Base-by-base conservation (phyloP, 1,140 invertebrate species). In the Lepeophtheirus salmonis region DNA sequence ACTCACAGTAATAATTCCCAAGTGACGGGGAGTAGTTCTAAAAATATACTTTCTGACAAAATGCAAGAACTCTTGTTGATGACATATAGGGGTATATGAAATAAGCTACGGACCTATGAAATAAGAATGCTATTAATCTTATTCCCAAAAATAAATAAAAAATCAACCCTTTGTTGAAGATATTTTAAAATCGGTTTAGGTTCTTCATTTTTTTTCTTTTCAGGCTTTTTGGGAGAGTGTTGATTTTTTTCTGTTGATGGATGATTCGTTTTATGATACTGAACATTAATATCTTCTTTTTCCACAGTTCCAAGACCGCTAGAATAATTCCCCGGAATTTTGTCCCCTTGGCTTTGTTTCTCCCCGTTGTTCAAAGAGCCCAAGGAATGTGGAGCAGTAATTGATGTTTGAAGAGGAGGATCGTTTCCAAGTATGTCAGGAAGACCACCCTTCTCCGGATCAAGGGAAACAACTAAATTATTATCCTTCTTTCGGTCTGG, bases 1-100 rank as follows among this genome's bases (percentile, higher is more conserved):
- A 78, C 77, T 67, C 94, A 88, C 25, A 97, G 70, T 1, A 98
- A 72, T 2, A 97, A 75, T 68, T 94, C 85, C 95, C 95, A 99
- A 2, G 88, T 85, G 3, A 92, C 82, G 0, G 86, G 82, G 51
- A 96, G 76, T 4, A 90, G 80, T 63, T 92, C 85, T 16, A 83
- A 75, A 66, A 92, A 91, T 63, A 86, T 76, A 41, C 95, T 88
- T 66, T 91, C 88, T 10, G 79, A 76, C 66, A 97, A 76, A 1
- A 94, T 81, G 0, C 91, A 84, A 0, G 89, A 87, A 2, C 89
- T 86, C 76, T 98, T 98, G 0, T 91, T 78, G 50, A 97, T 70
- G 0, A 84, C 79, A 0, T 89, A 86, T 50, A 98, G 70, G 0
- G 90, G 87, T 53, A 83, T 80, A 68, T 97, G 91, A 65, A 94